Evolutionary conservation across 2,888 invertebrate genomes (phyloP), one percentile per base, ranked within the genome.

Genomic region (Candidula unifasciata): DNA sequence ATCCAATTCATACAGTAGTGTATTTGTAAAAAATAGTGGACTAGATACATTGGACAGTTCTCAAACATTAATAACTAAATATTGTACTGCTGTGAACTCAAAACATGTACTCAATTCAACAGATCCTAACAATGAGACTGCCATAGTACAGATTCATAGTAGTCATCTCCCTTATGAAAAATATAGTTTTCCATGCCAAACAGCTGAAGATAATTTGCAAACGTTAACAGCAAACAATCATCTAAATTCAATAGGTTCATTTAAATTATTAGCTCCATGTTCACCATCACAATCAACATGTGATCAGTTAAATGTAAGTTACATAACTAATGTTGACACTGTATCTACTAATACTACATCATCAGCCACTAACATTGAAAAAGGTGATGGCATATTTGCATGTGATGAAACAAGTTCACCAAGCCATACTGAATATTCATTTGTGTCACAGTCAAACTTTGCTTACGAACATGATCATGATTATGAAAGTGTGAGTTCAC

Each of bases 401-500:
- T 44, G 44, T 44, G 44, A 78, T 21, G 33, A 24, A 24, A n/a
- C 21, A 35, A 54, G 44, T 52, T 69, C 87, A 30, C 30, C 77
- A 24, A 85, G 80, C 30, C 84, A 84, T n/a, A 60, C 73, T 27
- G 66, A 68, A 16, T 27, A 81, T n/a, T 77, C 77, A 0, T 44
- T 44, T 30, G 86, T 85, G 33, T 86, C 86, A n/a, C 37, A 21
- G 16, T 76, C 88, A 24, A 73, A 54, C 16, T 88, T 90, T 54
- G 91, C 90, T 10, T 90, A 90, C 77, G 91, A 91, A 85, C 91
- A 90, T 86, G 91, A 91, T 79, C 91, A 91, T 88, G 92, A 92
- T 80, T 92, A 92, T 88, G 92, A 92, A 69, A 91, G 90, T 84
- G 90, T 91, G 18, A 90, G 90, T 35, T 92, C 92, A 1, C 92